phyloP scores from a whole-genome alignment of 92 coral and sea anemone species.

The Pocillopora grandis region DNA sequence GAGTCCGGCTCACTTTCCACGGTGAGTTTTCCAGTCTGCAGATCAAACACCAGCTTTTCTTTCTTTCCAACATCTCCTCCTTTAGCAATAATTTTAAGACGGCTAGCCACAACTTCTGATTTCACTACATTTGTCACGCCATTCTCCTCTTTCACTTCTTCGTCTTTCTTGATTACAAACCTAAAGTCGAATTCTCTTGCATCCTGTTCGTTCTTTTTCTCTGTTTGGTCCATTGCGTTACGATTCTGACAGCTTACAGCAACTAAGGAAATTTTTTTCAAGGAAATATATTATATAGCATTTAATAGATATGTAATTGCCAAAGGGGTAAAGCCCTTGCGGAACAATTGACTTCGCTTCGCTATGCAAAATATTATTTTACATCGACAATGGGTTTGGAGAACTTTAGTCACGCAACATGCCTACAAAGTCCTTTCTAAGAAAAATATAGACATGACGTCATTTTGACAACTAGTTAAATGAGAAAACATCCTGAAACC shows the following conservation, averaged over 20 bases:
- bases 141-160: slow-evolving; percentile 13
- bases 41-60: slow-evolving; percentile 46
- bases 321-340: neutral
- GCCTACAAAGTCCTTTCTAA: neutral
- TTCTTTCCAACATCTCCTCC: neutral
- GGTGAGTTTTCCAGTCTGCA: slow-evolving; percentile 41
- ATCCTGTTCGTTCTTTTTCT: neutral
- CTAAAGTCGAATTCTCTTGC: slow-evolving; percentile 22
- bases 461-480: neutral
- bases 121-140: neutral
- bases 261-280: neutral
- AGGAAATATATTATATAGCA: neutral
- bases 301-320: neutral
- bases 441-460: slow-evolving; percentile 12
- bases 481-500: neutral
- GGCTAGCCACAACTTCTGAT: slow-evolving; percentile 23
- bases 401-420: neutral
- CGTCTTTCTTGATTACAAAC: slow-evolving; percentile 6
- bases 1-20: slow-evolving; percentile 33
- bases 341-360: neutral
- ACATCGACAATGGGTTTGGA: neutral
- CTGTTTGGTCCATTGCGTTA: neutral
- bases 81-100: slow-evolving; percentile 1
- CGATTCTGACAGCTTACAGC: neutral
- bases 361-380: neutral